Percentiles rank a stretch among this genome's conserved stretches.
Evolutionary conservation across 2,797 vertebrate genomes (phyloP).

Genomic region (Rhincodon typus): DNA sequence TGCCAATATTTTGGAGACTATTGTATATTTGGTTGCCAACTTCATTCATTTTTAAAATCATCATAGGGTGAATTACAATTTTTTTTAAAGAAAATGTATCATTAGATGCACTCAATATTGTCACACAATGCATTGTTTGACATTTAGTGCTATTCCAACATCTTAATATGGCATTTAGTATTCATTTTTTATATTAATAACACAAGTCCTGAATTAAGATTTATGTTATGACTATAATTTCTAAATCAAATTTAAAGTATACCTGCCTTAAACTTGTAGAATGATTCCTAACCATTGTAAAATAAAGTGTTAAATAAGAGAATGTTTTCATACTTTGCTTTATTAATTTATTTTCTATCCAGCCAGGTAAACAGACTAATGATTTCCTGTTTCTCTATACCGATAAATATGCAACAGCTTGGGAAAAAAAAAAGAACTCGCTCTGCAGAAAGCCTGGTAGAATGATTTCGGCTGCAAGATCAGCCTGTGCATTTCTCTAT

Average conservation of each 20-base stretch:
- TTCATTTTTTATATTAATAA: constrained; percentile 49
- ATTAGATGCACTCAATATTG: constrained; percentile 65
- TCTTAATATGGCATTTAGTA: constrained; percentile 61
- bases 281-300: constrained; percentile 71
- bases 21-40: constrained; percentile 56
- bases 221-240: constrained; percentile 63
- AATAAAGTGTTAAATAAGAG: constrained; percentile 63
- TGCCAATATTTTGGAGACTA: constrained; percentile 57
- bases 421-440: background rate
- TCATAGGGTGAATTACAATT: constrained; percentile 54
- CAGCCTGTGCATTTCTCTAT: background rate
- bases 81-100: constrained; percentile 51
- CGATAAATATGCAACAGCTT: background rate
- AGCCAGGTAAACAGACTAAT: background rate
- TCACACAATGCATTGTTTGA: constrained; percentile 66
- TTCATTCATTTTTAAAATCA: constrained; percentile 57
- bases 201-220: constrained; percentile 53
- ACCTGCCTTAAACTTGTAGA: constrained; percentile 89
- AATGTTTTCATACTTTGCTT: constrained; percentile 52
- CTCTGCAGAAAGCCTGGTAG: background rate
- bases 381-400: background rate
- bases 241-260: constrained; percentile 70
- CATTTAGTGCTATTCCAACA: constrained; percentile 64
- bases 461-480: background rate
- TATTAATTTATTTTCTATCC: background rate